Evolutionary conservation across 2,888 invertebrate genomes (phyloP).

Genomic region (Gandaritis pyraliata): DNA sequence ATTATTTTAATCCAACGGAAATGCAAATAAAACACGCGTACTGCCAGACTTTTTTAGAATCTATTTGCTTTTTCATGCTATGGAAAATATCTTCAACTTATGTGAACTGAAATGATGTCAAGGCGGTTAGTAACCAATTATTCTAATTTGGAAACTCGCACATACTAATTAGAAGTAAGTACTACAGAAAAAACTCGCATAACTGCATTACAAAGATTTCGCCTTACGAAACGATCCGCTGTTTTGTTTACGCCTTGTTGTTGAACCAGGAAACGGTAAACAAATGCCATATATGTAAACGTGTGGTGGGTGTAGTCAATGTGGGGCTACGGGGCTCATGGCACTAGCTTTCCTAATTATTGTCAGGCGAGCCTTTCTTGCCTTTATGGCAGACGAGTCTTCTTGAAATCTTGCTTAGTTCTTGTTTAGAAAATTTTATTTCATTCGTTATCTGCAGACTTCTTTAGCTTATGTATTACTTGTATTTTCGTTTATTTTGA

Average conservation of each 20-base stretch:
- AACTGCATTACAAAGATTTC: conserved; percentile 25
- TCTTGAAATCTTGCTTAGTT: background rate
- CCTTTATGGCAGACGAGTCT: background rate
- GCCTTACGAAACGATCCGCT: conserved; percentile 28
- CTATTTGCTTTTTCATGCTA: background rate
- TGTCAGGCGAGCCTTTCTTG: too few relatives aligned
- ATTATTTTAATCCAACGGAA: too few relatives aligned
- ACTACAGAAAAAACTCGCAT: conserved; percentile 21
- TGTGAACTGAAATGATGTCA: conserved; percentile 9
- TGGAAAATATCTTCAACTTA: background rate
- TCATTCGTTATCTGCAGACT: too few relatives aligned
- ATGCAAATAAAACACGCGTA: background rate
- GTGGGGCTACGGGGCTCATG: conserved; percentile 9
- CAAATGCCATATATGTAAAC: conserved; percentile 31
- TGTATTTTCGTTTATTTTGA: too few relatives aligned
- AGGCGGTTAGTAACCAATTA: conserved; percentile 4
- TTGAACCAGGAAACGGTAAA: conserved; percentile 36
- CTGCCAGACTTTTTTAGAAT: background rate
- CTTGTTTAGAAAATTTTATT: background rate
- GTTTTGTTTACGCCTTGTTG: conserved; percentile 28
- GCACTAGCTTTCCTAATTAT: conserved; percentile 12
- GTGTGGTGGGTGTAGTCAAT: conserved; percentile 20
- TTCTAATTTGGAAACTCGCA: conserved; percentile 17
- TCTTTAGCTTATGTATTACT: too few relatives aligned
- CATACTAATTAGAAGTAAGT: conserved; percentile 15